Percentiles rank a stretch among this genome's conserved stretches.
Evolutionary conservation across 2,113 vertebrate species (phyloP).

Genomic region (Trochalopteron elliotii): DNA sequence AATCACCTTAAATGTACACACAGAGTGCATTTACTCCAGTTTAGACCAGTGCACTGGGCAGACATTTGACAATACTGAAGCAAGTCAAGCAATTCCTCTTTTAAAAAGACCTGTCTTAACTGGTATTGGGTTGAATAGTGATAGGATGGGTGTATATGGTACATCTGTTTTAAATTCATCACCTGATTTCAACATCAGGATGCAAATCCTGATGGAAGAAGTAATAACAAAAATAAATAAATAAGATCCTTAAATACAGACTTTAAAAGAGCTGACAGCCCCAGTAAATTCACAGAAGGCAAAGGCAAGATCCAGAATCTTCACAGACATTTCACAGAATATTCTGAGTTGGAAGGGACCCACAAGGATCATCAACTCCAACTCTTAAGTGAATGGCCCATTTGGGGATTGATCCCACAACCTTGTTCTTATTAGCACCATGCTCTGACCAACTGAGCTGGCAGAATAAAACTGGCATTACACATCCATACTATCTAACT

Average conservation of each 20-base stretch:
- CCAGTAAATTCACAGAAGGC: not conserved
- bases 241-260: not conserved
- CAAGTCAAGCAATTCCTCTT: not conserved
- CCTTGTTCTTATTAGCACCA: not conserved
- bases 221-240: not conserved
- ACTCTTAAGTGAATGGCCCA: not conserved
- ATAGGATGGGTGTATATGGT: not conserved
- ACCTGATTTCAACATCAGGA: not conserved
- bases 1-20: not conserved
- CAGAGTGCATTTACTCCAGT: not conserved
- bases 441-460: not conserved
- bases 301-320: not conserved
- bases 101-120: not conserved
- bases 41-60: not conserved
- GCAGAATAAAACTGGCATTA: not conserved
- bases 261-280: not conserved
- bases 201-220: not conserved
- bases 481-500: not conserved
- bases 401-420: not conserved
- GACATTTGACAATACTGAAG: not conserved
- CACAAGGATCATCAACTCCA: not conserved
- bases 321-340: not conserved
- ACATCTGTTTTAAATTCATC: conserved; percentile 10
- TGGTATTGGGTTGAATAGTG: not conserved
- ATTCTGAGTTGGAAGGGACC: not conserved